Evolutionary conservation across 2,888 invertebrate genomes (phyloP), one percentile per base, ranked within the genome.

Genomic region (Sphaeridia pumilis): DNA sequence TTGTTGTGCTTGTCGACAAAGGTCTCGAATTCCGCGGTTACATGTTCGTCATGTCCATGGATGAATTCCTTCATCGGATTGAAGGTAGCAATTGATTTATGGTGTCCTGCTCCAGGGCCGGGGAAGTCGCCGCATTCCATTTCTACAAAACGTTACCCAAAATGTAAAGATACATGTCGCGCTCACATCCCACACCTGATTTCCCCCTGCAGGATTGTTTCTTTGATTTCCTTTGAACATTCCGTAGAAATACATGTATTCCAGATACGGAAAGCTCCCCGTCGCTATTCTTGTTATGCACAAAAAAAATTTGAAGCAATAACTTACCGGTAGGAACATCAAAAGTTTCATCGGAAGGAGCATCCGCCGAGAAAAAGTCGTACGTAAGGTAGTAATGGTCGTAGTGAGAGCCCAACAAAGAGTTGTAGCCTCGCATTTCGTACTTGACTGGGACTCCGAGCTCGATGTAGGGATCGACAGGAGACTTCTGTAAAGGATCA

Each of bases 21-120:
- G 46, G 79, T 67, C 2, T 77, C 71, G 69, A 94, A 95, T 67
- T 84, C 83, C 41, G 76, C 72, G 24, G 84, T 77, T 0, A 90
- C 75, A 66, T 90, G 89, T 0, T 71, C 71, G 21, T 82, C 81
- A 28, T 76, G 74, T 28, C 76, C 76, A 65, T 84, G 80, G 14
- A 94, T 74, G 67, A 86, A 94, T 74, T 95, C 94, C 60, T 78
- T 79, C 84, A 94, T 92, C 1, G 94, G 94, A 73, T 94, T 94
- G 72, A 90, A 89, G 0, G 86, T 83, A 49, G 84, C 83, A 66
- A 79, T 73, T n/a, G 61, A 61, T 34, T 51, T 36, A 34, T 59
- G 60, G 68, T 86, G 84, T 17, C 76, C 76, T 4, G 76, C 74
- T 1, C 87, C 87, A 1, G 93, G 93, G 0, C 90, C 92, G 0